Percentiles rank a stretch among this genome's conserved stretches.
Conservation (phyloP, 2,113 vertebrate species). For the Leptodactylus fuscus region DNA sequence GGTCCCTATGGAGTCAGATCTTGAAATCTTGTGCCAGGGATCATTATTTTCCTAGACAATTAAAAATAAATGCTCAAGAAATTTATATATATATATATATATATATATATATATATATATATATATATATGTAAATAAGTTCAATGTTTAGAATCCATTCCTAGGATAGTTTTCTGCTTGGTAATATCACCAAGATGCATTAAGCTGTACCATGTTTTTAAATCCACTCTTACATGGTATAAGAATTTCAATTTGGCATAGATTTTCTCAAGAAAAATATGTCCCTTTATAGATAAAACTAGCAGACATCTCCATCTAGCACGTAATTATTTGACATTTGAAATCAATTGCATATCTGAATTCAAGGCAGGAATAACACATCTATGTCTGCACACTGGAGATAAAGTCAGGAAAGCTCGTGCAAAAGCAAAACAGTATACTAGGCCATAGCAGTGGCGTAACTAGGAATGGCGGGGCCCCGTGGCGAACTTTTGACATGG, state of each 20-base stretch:
- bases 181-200: background rate
- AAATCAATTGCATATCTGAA: slow-evolving; percentile 30
- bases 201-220: slow-evolving; percentile 12
- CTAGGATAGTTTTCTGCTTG: background rate
- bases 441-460: background rate
- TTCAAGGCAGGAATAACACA: slow-evolving; percentile 6
- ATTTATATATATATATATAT: background rate
- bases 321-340: slow-evolving; percentile 27
- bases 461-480: no score
- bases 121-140: background rate
- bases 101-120: background rate
- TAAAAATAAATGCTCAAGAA: background rate
- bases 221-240: slow-evolving; percentile 4
- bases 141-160: background rate
- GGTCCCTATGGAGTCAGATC: no score
- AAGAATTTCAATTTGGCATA: slow-evolving; percentile 20
- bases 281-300: slow-evolving; percentile 41
- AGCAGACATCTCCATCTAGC: slow-evolving; percentile 2
- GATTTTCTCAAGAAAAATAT: slow-evolving; percentile 13
- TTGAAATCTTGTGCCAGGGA: no score
- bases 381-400: slow-evolving; percentile 30
- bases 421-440: background rate
- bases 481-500: no score
- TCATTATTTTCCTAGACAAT: no score
- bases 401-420: slow-evolving; percentile 5